phyloP scores from a whole-genome alignment of 2,113 vertebrate species.

The Oncorhynchus gorbuscha region DNA sequence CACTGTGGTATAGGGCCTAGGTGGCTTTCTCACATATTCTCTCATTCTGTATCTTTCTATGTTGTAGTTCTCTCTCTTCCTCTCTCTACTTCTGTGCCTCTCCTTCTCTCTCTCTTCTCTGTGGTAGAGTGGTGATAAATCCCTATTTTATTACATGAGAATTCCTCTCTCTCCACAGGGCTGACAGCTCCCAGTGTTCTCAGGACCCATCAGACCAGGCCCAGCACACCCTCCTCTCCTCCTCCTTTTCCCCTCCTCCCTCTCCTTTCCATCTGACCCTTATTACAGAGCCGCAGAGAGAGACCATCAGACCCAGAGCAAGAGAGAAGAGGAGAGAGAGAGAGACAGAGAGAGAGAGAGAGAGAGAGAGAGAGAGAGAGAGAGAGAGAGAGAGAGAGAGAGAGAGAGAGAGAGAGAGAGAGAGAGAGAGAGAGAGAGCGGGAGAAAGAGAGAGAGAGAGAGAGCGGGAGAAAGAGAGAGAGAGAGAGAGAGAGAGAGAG shows the following conservation, averaged over 20 bases:
- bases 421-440: no score
- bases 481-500: no score
- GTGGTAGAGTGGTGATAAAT: conserved; percentile 98
- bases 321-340: conserved; percentile 51
- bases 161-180: conserved; percentile 97
- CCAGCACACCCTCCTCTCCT: conserved; percentile 57
- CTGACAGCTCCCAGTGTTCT: conserved; percentile 97
- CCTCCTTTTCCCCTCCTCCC: conserved; percentile 80
- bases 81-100: neutral
- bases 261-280: conserved; percentile 98
- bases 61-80: conserved; percentile 29
- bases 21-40: conserved; percentile 33
- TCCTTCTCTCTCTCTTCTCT: conserved; percentile 71
- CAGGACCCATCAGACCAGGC: conserved; percentile 83
- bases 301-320: conserved; percentile 48
- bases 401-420: no score
- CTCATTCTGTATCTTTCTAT: conserved; percentile 37
- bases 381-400: no score
- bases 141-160: conserved; percentile 97
- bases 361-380: no score
- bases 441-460: no score
- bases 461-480: no score
- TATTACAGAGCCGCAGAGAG: conserved; percentile 81
- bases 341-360: neutral
- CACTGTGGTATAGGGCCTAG: neutral